Evolutionary conservation across 2,888 invertebrate species (phyloP), one percentile per base, ranked within the genome.

Genomic region (Poecilus cupreus): DNA sequence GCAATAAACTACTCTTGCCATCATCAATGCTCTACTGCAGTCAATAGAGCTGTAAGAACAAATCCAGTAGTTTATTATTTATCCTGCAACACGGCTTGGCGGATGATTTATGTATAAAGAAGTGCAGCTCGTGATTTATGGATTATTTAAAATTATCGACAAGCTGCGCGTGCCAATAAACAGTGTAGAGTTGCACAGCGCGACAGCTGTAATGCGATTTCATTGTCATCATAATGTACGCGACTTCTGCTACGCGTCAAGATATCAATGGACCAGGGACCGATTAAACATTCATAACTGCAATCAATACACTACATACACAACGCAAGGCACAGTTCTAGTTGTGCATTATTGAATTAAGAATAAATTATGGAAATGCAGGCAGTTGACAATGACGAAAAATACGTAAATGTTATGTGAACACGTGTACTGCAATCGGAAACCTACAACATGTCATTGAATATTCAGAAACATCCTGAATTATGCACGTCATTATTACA

Each of bases 171-270:
- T 8, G 4, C 49, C 8, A 68, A 68, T 75, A 75, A 75, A 75
- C 51, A 75, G 49, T 16, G 51, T 32, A 64, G 22, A 32, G 26
- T 75, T 75, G 74, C 49, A 22, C n/a, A 10, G 16, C 22, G 18
- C 24, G 74, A 22, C 74, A 75, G 68, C 13, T n/a, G 11, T 32
- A 75, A 75, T 75, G 74, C 13, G 74, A 75, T 75, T 75, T 51
- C 46, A 75, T 75, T 75, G 74, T 75, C 51, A 75, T 49, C 49
- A 22, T 75, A 75, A 75, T 46, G 51, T 26, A 51, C 32, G 22
- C 43, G 46, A 49, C 74, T 22, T 75, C 74, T 75, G 49, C 43
- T 24, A n/a, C 51, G 49, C 76, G 76, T 54, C 76, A 76, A 76
- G 76, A 76, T 54, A 74, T 76, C 76, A 76, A 76, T 76, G 54